Evolutionary conservation across 2,797 vertebrate species (phyloP), one percentile per base, ranked within the genome.

Genomic region (Coreius guichenoti): DNA sequence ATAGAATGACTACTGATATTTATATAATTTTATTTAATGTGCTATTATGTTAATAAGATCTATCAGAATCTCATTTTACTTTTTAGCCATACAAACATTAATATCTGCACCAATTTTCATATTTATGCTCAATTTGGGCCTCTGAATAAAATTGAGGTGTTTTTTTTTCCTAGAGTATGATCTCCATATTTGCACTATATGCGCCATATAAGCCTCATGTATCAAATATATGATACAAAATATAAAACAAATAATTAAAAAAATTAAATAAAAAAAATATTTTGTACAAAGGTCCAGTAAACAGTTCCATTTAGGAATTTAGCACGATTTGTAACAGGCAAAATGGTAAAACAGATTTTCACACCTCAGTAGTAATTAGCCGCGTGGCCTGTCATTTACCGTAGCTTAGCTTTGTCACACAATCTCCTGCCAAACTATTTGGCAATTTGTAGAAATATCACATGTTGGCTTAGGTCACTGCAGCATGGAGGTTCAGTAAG

Each of bases 391-490:
- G 68, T 85, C 68, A 80, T 63, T 85, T 85, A 84, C 65, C 36
- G 5, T 13, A 58, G 65, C 65, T 33, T 13, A 69, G 75, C 65
- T n/a, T 51, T 76, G 58, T 67, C 72, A 63, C 81, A 76, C 81
- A 65, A 83, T 72, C 74, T 84, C n/a, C 77, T 72, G 75, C 77
- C 83, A 65, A 72, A 80, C 76, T 85, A 36, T 85, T 80, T 73
- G 80, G 83, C 67, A 72, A 47, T 85, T 72, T 73, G 36, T 36
- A 84, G 56, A 68, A 86, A 89, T 89, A 70, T 79, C 65, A 77
- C 33, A 79, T 72, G 83, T 79, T 79, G 51, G 82, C 86, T 90
- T 43, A 91, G 93, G 92, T 93, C 91, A 91, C 65, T 86, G 74
- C 65, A n/a, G 80, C 80, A 81, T 4, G 29, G 80, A 70, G 54